Evolutionary conservation across 2,888 invertebrate genomes (phyloP), one percentile per base, ranked within the genome.

Genomic region (Andrena fulva): DNA sequence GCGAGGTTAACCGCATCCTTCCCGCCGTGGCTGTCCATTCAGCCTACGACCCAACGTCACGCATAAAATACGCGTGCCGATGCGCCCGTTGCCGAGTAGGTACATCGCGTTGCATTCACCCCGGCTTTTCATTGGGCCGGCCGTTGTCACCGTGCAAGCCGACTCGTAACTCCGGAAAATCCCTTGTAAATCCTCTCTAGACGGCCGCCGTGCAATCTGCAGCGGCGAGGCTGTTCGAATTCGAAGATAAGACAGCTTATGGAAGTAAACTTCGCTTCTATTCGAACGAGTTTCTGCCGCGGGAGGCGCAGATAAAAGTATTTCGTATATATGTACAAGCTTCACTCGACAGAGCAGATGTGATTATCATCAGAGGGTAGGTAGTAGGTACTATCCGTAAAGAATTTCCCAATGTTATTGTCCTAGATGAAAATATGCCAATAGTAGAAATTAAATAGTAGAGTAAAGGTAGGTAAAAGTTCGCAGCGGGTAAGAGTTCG

Each of bases 1-100:
- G 82, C 81, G 85, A 75, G 89, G 89, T 90, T 90, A 88, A 91
- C 91, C 91, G 86, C 91, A 91, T 91, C 91, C 91, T 89, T 87
- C 76, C 85, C 82, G 77, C 75, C 48, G 77, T 62, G 77, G 77
- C 62, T 66, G 79, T 77, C 82, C 89, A 85, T 90, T 85, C 87
- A 82, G 83, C 82, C 75, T 84, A 74, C 76, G 85, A 77, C 86
- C 80, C 85, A 73, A 82, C 76, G 87, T 86, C 80, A 83, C 80
- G 81, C 84, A 85, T 83, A 84, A 87, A 79, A 84, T 78, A 83
- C 84, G 72, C 80, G 80, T 78, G 77, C 80, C 81, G 68, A 77
- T 83, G 83, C 71, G 52, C 60, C 50, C 27, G 20, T 27, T 16
- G 56, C 80, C 5, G 27, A 31, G 63, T 42, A 5, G 42, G 0